A percentile compares a stretch with the other conserved stretches of the same genome.
These are phyloP conservation scores for Tetropium fuscum DNA, from an alignment of 2,888 invertebrate genomes.

Conservation along the genomic window DNA sequence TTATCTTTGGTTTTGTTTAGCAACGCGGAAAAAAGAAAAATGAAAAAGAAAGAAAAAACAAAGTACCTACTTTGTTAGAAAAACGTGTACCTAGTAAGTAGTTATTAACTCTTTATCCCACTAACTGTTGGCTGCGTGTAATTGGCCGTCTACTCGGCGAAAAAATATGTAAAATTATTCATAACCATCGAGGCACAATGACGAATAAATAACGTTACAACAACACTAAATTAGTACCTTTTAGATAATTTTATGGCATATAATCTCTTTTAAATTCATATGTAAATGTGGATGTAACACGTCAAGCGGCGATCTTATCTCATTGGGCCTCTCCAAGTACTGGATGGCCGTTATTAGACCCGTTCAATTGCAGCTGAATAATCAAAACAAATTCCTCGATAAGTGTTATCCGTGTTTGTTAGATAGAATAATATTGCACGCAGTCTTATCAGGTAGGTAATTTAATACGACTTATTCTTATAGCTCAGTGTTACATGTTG, in stretches of 20 bases:
- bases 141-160: not conserved
- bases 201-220: constrained; percentile 17
- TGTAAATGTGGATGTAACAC: constrained; percentile 15
- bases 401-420: constrained; percentile 20
- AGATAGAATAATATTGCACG: not conserved
- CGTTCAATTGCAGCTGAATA: constrained; percentile 29
- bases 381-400: constrained; percentile 30
- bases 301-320: constrained; percentile 8
- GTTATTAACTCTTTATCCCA: not conserved
- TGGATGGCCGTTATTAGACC: constrained; percentile 20
- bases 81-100: not conserved
- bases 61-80: no score
- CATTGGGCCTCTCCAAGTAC: no score
- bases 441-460: no score
- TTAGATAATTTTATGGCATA: constrained; percentile 17
- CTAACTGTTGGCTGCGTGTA: not conserved
- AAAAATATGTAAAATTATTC: constrained; percentile 10
- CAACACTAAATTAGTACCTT: constrained; percentile 25
- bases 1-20: no score
- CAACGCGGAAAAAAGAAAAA: not conserved
- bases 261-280: constrained; percentile 26
- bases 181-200: not conserved
- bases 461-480: no score
- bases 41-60: no score
- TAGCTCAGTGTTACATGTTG: not conserved